Conservation (phyloP, 2,113 vertebrate genomes). For the Axis porcinus region DNA sequence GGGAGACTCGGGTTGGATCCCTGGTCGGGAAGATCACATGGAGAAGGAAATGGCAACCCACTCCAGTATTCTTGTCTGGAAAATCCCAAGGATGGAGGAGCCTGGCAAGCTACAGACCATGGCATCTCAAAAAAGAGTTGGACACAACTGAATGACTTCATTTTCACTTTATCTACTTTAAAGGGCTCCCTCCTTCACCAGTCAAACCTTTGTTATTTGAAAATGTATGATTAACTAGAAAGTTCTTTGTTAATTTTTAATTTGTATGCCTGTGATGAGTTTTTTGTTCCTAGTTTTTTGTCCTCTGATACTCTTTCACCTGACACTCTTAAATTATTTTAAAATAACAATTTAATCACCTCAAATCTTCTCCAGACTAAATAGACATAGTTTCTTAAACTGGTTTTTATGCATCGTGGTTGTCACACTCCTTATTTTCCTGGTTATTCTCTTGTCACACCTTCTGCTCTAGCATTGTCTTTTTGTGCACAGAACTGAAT, state of each 20-base stretch:
- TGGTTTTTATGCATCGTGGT: not conserved
- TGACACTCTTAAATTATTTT: not conserved
- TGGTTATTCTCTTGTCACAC: not conserved
- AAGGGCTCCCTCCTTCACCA: not conserved
- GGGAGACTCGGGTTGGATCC: not conserved
- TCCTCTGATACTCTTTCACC: not conserved
- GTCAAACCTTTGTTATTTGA: not conserved
- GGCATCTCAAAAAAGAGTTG: not conserved
- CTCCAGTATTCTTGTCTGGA: not conserved
- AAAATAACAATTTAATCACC: not conserved
- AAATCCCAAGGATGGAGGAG: not conserved
- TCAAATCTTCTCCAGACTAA: not conserved
- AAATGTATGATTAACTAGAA: not conserved
- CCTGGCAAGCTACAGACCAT: not conserved
- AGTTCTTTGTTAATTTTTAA: not conserved
- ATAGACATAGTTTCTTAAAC: not conserved
- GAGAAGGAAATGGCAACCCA: not conserved
- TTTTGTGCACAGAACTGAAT: not conserved
- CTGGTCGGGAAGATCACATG: not conserved
- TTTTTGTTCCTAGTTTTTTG: not conserved
- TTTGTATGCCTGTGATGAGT: not conserved
- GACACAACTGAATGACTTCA: not conserved
- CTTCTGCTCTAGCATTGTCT: not conserved
- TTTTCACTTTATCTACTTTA: not conserved
- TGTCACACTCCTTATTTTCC: not conserved